A percentile compares a stretch with the other conserved stretches of the same genome.
These are phyloP conservation scores for Hipposideros larvatus DNA, from an alignment of 2,797 vertebrate species.

Conservation along the genomic window DNA sequence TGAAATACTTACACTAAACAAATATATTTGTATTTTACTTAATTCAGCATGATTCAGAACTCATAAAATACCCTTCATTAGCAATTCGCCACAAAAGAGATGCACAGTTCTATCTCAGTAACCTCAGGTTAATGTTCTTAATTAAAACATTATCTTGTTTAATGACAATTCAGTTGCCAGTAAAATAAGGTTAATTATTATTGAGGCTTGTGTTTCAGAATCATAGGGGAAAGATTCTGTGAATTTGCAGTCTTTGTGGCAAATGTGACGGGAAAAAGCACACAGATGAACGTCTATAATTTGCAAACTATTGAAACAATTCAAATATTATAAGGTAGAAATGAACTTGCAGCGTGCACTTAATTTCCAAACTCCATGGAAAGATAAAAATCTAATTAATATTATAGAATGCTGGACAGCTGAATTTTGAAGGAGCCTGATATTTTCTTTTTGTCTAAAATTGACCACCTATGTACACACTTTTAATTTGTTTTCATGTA, in stretches of 20 bases:
- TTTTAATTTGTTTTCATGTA: background rate
- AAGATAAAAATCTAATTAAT: slow-evolving; percentile 49
- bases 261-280: slow-evolving; percentile 52
- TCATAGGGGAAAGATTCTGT: slow-evolving; percentile 62
- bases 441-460: slow-evolving; percentile 35
- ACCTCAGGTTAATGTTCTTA: slow-evolving; percentile 85
- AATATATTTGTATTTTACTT: slow-evolving; percentile 76
- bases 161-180: slow-evolving; percentile 83
- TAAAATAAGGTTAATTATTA: slow-evolving; percentile 87
- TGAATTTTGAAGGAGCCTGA: slow-evolving; percentile 10
- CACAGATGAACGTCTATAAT: slow-evolving; percentile 57
- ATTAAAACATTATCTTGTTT: slow-evolving; percentile 86
- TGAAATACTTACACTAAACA: slow-evolving; percentile 72
- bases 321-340: slow-evolving; percentile 62
- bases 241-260: slow-evolving; percentile 54
- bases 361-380: slow-evolving; percentile 60
- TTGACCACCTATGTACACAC: background rate
- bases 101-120: slow-evolving; percentile 72
- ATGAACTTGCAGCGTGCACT: slow-evolving; percentile 30
- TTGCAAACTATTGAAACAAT: slow-evolving; percentile 63
- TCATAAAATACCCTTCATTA: slow-evolving; percentile 82
- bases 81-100: slow-evolving; percentile 84
- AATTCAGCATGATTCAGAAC: slow-evolving; percentile 77
- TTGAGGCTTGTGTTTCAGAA: slow-evolving; percentile 80
- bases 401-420: slow-evolving; percentile 5